A percentile compares a stretch with the other conserved stretches of the same genome.
Evolutionary conservation across 2,797 vertebrate genomes (phyloP).

Genomic region (Paedocypris micromegethes): DNA sequence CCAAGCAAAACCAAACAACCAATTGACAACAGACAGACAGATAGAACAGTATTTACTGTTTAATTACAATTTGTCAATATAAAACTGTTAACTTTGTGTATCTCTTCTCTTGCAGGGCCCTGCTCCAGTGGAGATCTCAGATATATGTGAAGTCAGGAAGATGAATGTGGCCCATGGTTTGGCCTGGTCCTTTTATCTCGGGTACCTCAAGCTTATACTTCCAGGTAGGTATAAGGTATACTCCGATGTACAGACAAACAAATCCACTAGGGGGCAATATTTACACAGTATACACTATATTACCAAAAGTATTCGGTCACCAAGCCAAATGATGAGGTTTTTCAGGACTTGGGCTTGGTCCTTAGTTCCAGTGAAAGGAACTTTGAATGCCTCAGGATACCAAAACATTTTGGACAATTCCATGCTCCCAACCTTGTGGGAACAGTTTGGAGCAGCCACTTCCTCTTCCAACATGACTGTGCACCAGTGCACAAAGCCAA

Average conservation of each 20-base stretch:
- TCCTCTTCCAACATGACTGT: too few relatives aligned
- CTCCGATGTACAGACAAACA: not conserved
- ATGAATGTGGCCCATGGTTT: constrained; percentile 83
- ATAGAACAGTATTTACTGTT: too few relatives aligned
- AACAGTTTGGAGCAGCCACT: too few relatives aligned
- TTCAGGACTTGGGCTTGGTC: too few relatives aligned
- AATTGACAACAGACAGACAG: too few relatives aligned
- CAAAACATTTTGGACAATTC: too few relatives aligned
- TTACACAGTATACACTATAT: not conserved
- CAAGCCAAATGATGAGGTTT: not conserved
- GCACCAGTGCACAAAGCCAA: too few relatives aligned
- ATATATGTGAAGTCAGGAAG: constrained; percentile 73
- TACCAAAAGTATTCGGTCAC: too few relatives aligned
- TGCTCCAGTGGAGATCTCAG: constrained; percentile 72
- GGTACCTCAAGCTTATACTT: constrained; percentile 80
- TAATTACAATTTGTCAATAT: not conserved
- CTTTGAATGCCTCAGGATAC: too few relatives aligned
- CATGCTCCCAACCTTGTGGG: too few relatives aligned
- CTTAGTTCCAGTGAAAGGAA: too few relatives aligned
- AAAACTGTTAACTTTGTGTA: not conserved
- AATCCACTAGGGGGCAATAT: constrained; percentile 12
- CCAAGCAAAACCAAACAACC: not conserved
- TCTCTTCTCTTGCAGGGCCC: constrained; percentile 57
- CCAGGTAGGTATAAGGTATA: constrained; percentile 65
- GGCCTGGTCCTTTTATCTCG: constrained; percentile 86